A percentile compares a stretch with the other conserved stretches of the same genome.
These are phyloP conservation scores for Ischnus inquisitorius DNA, from an alignment of 2,888 invertebrate genomes.

Conservation along the genomic window DNA sequence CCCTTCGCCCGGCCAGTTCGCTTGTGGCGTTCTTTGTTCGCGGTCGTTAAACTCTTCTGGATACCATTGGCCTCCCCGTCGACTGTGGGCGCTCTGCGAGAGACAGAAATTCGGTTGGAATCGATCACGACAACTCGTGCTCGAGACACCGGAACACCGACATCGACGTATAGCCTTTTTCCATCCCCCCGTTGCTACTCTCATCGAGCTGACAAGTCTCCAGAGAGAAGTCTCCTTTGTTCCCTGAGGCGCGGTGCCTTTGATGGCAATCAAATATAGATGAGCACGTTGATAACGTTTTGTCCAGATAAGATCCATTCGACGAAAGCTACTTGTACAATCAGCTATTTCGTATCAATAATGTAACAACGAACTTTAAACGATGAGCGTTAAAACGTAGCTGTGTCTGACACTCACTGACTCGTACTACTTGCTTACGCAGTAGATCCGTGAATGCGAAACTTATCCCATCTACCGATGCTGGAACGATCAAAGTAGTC, in stretches of 20 bases:
- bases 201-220: constrained; percentile 22
- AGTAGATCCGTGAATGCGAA: neutral
- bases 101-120: constrained; percentile 37
- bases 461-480: neutral
- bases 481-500: neutral
- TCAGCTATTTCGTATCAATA: neutral
- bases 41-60: constrained; percentile 78
- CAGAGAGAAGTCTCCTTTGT: constrained; percentile 48
- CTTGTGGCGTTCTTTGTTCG: constrained; percentile 72
- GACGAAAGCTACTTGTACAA: constrained; percentile 9
- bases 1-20: constrained; percentile 2
- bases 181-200: constrained; percentile 56
- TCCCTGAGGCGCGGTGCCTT: constrained; percentile 20
- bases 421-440: constrained; percentile 38
- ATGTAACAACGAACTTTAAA: neutral
- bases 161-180: constrained; percentile 63
- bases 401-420: constrained; percentile 24
- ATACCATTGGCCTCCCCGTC: neutral
- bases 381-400: neutral
- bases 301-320: constrained; percentile 14
- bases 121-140: constrained; percentile 17
- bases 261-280: constrained; percentile 31
- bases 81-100: neutral
- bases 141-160: constrained; percentile 38
- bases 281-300: constrained; percentile 21